Evolutionary conservation across 2,797 vertebrate genomes (phyloP).

Genomic region (Sciurus carolinensis): DNA sequence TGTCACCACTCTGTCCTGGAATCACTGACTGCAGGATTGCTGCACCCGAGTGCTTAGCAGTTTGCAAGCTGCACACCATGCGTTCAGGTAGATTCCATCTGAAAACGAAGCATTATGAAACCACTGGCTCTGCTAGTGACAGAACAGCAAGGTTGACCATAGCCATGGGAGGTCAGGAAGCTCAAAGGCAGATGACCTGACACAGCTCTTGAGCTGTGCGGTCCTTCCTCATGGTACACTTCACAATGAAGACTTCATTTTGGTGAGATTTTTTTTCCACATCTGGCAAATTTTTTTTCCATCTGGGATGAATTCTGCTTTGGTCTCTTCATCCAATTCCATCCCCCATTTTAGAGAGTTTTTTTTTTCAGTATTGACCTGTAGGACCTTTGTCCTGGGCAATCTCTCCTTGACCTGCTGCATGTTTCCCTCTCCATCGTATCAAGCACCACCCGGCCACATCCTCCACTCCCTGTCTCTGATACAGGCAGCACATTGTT

Average conservation of each 20-base stretch:
- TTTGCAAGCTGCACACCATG: background rate
- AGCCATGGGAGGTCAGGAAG: background rate
- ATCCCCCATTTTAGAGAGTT: background rate
- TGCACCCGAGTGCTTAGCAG: background rate
- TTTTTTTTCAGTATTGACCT: constrained; percentile 55
- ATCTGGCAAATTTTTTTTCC: background rate
- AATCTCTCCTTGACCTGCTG: constrained; percentile 61
- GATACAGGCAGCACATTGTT: background rate
- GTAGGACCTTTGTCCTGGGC: constrained; percentile 39
- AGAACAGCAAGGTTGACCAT: background rate
- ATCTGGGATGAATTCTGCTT: background rate
- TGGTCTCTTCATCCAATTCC: background rate
- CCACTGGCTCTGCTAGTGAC: background rate
- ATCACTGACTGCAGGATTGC: background rate
- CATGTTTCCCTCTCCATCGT: constrained; percentile 47
- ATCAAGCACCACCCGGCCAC: background rate
- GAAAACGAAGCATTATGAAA: constrained; percentile 61
- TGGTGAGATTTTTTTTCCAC: background rate
- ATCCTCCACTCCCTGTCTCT: constrained; percentile 75
- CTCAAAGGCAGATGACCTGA: background rate
- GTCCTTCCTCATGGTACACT: background rate
- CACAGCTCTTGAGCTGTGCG: no score
- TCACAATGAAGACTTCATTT: constrained; percentile 8
- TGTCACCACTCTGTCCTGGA: background rate
- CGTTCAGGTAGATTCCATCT: background rate